phyloP scores from a whole-genome alignment of 23 tunicate genomes.

The Pegea sp. region DNA sequence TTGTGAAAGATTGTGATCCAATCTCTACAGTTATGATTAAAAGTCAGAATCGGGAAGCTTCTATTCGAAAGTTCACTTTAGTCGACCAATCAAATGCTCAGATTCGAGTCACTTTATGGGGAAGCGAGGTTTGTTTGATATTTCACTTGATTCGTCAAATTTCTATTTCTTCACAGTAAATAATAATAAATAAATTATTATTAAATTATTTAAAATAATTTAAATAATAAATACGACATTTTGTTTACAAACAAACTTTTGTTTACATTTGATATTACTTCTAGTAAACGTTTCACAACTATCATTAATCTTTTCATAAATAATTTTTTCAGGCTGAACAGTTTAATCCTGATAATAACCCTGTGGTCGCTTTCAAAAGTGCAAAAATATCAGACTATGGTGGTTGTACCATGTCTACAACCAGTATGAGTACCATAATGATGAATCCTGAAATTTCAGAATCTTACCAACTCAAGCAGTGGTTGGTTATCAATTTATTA shows the following conservation, averaged over 20 bases:
- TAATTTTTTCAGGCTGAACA: slow-evolving; percentile 33
- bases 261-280: neutral
- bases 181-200: neutral
- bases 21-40: slow-evolving; percentile 46
- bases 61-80: slow-evolving; percentile 29
- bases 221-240: neutral
- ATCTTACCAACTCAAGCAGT: slow-evolving; percentile 56
- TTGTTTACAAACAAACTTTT: neutral
- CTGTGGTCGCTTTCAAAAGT: slow-evolving; percentile 62
- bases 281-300: neutral
- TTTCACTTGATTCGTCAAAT: neutral
- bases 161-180: neutral
- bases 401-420: slow-evolving; percentile 49
- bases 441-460: slow-evolving; percentile 68
- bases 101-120: slow-evolving; percentile 71
- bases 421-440: slow-evolving; percentile 27
- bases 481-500: slow-evolving; percentile 7
- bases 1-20: slow-evolving; percentile 55
- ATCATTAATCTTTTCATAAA: neutral
- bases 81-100: slow-evolving; percentile 63
- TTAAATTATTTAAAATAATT: neutral
- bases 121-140: slow-evolving; percentile 20
- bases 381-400: slow-evolving; percentile 71
- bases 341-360: slow-evolving; percentile 23
- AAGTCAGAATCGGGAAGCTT: slow-evolving; percentile 75